phyloP scores from a whole-genome alignment of 2,888 invertebrate genomes.

The Macaria notata region DNA sequence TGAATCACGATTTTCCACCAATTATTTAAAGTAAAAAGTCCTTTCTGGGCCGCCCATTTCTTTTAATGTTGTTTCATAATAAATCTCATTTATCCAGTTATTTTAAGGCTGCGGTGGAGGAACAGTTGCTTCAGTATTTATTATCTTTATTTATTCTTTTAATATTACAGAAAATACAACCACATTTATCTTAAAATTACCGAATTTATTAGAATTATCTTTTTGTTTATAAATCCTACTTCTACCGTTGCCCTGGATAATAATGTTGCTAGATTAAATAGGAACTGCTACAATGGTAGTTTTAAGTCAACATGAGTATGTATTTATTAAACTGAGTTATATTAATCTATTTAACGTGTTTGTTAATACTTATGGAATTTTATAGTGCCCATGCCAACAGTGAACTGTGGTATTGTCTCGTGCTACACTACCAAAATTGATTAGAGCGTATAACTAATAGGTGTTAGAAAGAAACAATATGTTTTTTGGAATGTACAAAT shows the following conservation, averaged over 20 bases:
- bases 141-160: no score
- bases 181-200: conserved; percentile 18
- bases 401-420: no score
- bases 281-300: neutral
- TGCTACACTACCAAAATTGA: no score
- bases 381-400: no score
- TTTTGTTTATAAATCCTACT: conserved; percentile 79
- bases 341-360: no score
- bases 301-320: no score
- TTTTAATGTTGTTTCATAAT: conserved; percentile 34
- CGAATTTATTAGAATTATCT: conserved; percentile 65
- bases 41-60: conserved; percentile 32
- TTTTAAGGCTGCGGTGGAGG: conserved; percentile 16
- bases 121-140: conserved; percentile 1
- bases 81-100: conserved; percentile 33
- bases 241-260: conserved; percentile 78
- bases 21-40: conserved; percentile 38
- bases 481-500: no score
- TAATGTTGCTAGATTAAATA: conserved; percentile 49
- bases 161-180: conserved; percentile 48
- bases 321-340: no score
- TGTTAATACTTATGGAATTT: no score
- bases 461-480: no score
- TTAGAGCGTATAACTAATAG: no score
- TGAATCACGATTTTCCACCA: conserved; percentile 34